Base-by-base conservation (phyloP, 2,888 invertebrate species). In the Leptinotarsa juncta region DNA sequence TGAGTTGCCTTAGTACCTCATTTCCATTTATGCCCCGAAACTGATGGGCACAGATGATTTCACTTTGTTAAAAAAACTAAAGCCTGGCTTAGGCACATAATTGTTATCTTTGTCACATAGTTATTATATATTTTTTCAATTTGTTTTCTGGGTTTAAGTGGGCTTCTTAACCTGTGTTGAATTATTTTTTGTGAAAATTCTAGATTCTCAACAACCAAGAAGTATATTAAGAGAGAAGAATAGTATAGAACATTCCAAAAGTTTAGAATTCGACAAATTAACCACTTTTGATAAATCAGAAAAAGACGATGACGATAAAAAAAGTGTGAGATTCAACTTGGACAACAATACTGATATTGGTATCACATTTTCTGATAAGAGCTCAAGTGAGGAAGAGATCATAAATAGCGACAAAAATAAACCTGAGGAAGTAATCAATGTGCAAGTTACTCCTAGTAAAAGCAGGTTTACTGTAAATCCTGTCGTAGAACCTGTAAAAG, bases 321-420 rank as follows among this genome's bases (percentile, higher is more conserved):
- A 95, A 84, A 94, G 93, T 84, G 95, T 95, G 0, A 89, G 92
- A 12, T 93, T 93, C 80, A 92, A 92, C 85, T 85, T 93, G 72
- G 89, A 90, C 70, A 88, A 87, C 71, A 89, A 89, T 23, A 85
- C 88, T 14, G 88, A 89, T 75, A 86, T 89, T 5, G 88, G 87
- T 23, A 88, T 89, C 71, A 85, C 85, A 18, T 84, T 87, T 71
- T 86, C 87, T 1, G 87, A 87, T 75, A 86, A 86, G 78, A 86
- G 85, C 76, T 83, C 84, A 15, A 85, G 83, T 71, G 85, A 85
- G 26, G 85, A 84, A 57, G 85, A 85, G 51, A 79, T 83, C 42
- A 66, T 75, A 23, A 80, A 80, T 18, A 83, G 82, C 53, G 81
- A 82, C 69, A 71, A 80, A 65, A 79, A 82, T 65, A 79, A 82